Evolutionary conservation across 2,113 vertebrate genomes (phyloP).

Genomic region (Recurvirostra avosetta): DNA sequence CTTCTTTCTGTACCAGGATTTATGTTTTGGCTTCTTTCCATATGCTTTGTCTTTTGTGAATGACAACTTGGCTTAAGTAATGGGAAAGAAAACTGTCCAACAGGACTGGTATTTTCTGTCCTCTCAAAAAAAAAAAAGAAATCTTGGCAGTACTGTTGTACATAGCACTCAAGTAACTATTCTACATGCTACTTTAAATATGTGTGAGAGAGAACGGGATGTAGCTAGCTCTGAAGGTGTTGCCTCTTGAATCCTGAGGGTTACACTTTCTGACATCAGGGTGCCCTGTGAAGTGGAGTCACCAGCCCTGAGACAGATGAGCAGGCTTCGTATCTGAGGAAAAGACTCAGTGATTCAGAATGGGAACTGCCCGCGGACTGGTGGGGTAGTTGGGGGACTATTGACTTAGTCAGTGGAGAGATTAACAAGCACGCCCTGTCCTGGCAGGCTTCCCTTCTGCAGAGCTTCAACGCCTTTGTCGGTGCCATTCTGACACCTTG

Average conservation of each 20-base stretch:
- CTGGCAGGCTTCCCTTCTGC: not conserved
- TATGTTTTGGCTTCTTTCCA: not conserved
- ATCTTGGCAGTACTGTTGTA: not conserved
- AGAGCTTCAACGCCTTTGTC: not conserved
- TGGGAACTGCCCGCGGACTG: not conserved
- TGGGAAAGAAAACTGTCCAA: not conserved
- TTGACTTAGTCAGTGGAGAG: not conserved
- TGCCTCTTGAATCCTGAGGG: not conserved
- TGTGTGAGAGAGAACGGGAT: not conserved
- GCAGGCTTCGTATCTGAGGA: not conserved
- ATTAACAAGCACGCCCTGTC: not conserved
- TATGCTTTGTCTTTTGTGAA: not conserved
- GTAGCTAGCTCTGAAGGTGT: not conserved
- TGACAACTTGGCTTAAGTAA: not conserved
- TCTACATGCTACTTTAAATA: not conserved
- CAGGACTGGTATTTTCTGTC: not conserved
- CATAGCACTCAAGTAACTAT: not conserved
- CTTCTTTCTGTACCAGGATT: not conserved
- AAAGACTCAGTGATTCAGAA: not conserved
- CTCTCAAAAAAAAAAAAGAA: accelerated
- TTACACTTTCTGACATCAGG: not conserved
- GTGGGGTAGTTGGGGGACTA: not conserved
- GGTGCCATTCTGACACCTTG: not conserved
- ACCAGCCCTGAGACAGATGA: not conserved
- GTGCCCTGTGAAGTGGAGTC: not conserved